Evolutionary conservation across 2,888 invertebrate genomes (phyloP), one percentile per base, ranked within the genome.

Genomic region (Apantesis nais): DNA sequence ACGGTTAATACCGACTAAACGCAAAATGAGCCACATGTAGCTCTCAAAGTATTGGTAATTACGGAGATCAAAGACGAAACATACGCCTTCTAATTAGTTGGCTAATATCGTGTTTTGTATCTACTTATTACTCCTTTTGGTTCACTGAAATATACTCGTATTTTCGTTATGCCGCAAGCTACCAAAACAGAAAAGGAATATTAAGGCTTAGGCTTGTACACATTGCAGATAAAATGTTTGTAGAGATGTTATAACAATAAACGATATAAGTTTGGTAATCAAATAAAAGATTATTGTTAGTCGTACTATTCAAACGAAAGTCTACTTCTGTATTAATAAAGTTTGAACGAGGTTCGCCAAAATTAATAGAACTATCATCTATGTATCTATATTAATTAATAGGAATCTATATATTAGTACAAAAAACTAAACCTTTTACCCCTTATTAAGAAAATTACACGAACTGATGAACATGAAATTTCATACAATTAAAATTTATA

Each of bases 61-160:
- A 58, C 66, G 2, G 22, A 70, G 66, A 70, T 66, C 70, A 66
- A 70, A 70, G 65, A 34, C 29, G 60, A 52, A 31, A 65, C 34
- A 37, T 58, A 65, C 34, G 65, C 55, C 12, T 65, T 60, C 70
- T 52, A 70, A 70, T 70, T 66, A 62, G 61, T 66, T 66, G 31
- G 65, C 39, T 66, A 62, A 66, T 70, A 52, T 52, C 70, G 65
- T 66, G 66, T 70, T 70, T 66, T 61, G 63, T 64, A 48, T 58
- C 34, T 39, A 29, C 64, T 69, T 69, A 48, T 44, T 65, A 65
- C 11, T 65, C 37, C 19, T 69, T 64, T 65, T 68, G 34, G n/a
- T 52, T n/a, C 58, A 62, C 64, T 64, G 34, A 58, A 64, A 68
- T 63, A 63, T 63, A 63, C 44, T 44, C 16, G 58, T 16, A 58